Conservation (phyloP, 2,797 vertebrate species). For the Cuniculus paca region DNA sequence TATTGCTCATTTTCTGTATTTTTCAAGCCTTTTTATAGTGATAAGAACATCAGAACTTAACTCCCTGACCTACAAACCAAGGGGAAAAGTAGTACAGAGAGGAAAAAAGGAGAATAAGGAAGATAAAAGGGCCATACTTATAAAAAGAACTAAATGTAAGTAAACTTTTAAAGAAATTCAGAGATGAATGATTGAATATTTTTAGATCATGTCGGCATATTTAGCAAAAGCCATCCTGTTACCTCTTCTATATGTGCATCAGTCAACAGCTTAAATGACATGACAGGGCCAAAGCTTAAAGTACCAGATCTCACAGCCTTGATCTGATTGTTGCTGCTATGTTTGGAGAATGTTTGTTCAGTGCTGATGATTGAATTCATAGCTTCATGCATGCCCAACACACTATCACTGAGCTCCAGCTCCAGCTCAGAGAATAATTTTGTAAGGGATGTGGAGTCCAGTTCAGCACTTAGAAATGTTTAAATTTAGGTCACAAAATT, state of each 20-base stretch:
- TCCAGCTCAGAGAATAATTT: not conserved
- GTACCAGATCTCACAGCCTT: not conserved
- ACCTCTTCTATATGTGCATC: not conserved
- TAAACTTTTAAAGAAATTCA: not conserved
- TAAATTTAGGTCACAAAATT: not conserved
- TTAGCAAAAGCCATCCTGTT: not conserved
- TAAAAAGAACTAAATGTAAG: not conserved
- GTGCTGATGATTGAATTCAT: not conserved
- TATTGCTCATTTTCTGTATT: not conserved
- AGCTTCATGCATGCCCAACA: not conserved
- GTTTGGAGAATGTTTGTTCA: not conserved
- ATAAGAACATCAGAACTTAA: not conserved
- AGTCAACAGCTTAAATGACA: not conserved
- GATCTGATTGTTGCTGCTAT: not conserved
- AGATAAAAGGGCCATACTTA: not conserved
- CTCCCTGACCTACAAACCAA: not conserved
- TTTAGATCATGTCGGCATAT: not conserved
- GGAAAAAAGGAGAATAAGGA: not conserved
- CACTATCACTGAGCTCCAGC: not conserved
- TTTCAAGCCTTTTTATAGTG: not conserved
- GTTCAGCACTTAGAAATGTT: not conserved
- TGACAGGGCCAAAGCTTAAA: not conserved
- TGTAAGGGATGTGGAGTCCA: not conserved
- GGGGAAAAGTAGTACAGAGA: not conserved
- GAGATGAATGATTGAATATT: not conserved